phyloP scores from a whole-genome alignment of 2,888 invertebrate genomes.

The Parnassius glacialis region DNA sequence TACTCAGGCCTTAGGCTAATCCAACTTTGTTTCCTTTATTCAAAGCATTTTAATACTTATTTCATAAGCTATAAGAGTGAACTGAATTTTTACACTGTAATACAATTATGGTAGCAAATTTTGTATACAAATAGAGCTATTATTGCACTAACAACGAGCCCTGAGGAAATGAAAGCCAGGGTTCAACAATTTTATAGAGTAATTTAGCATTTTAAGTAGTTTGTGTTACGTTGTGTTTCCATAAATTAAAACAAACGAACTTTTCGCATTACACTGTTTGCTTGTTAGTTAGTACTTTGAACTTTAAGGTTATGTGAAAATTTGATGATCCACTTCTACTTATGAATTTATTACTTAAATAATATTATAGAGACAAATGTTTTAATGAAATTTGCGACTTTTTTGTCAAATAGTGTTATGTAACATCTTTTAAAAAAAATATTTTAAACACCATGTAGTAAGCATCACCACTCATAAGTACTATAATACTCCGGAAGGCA shows the following conservation, averaged over 20 bases:
- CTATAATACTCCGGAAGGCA: conserved; percentile 87
- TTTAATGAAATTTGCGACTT: too few species aligned
- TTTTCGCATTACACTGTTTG: neutral
- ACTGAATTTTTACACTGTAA: neutral
- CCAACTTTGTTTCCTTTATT: too few species aligned
- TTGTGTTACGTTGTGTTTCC: conserved; percentile 13
- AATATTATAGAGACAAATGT: too few species aligned
- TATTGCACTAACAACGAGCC: conserved; percentile 20
- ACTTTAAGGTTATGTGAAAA: too few species aligned
- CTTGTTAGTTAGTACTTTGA: neutral
- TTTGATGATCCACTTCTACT: too few species aligned
- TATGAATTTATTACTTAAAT: too few species aligned
- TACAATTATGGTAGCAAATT: conserved; percentile 15
- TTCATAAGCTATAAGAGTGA: neutral
- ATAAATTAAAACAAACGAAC: conserved; percentile 15
- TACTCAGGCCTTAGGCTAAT: too few species aligned
- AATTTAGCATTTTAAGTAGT: conserved; percentile 21
- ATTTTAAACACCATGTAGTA: conserved; percentile 41
- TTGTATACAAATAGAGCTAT: conserved; percentile 19
- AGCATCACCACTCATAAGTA: conserved; percentile 55
- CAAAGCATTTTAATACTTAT: too few species aligned
- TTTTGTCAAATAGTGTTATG: conserved; percentile 49
- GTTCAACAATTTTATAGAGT: conserved; percentile 20
- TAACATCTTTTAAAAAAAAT: conserved; percentile 43
- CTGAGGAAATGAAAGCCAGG: conserved; percentile 20